phyloP scores from a whole-genome alignment of 2,797 vertebrate genomes.

The Telmatherina bonti region DNA sequence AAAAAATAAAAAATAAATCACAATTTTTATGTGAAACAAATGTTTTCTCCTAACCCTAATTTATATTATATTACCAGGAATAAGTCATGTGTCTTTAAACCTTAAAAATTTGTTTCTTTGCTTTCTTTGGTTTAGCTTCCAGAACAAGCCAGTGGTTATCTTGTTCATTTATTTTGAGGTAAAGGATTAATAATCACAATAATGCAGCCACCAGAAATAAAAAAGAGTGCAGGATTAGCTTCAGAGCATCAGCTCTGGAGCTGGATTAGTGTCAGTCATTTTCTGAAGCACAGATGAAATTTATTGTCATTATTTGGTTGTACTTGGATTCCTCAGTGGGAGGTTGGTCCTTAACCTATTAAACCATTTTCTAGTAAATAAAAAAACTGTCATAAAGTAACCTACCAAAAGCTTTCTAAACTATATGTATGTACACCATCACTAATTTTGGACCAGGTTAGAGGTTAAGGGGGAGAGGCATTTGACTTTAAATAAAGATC shows the following conservation, averaged over 20 bases:
- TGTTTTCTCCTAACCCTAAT: too few species aligned
- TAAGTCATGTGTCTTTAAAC: slow-evolving; percentile 11
- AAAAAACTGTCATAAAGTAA: not conserved
- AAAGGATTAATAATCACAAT: slow-evolving; percentile 10
- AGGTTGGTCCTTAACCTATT: not conserved
- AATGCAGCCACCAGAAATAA: slow-evolving; percentile 1
- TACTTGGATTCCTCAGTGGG: not conserved
- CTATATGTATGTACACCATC: not conserved
- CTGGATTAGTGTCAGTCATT: slow-evolving; percentile 1
- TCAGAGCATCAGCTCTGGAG: not conserved
- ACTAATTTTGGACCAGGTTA: slow-evolving; percentile 3
- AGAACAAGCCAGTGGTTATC: slow-evolving; percentile 1
- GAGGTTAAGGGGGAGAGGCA: slow-evolving; percentile 17
- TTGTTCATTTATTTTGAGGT: slow-evolving; percentile 10
- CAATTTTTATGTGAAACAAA: not conserved
- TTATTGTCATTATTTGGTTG: not conserved
- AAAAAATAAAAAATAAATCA: too few species aligned
- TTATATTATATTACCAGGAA: not conserved
- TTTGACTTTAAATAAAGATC: slow-evolving; percentile 46
- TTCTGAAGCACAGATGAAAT: not conserved
- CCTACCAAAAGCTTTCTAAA: not conserved
- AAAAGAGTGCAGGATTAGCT: slow-evolving; percentile 13
- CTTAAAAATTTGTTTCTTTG: slow-evolving; percentile 7
- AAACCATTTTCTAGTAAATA: not conserved
- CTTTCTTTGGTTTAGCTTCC: slow-evolving; percentile 20